These are phyloP conservation scores for Thripadectes ignobilis DNA, from an alignment of 2,797 vertebrate species.

Conservation along the genomic window DNA sequence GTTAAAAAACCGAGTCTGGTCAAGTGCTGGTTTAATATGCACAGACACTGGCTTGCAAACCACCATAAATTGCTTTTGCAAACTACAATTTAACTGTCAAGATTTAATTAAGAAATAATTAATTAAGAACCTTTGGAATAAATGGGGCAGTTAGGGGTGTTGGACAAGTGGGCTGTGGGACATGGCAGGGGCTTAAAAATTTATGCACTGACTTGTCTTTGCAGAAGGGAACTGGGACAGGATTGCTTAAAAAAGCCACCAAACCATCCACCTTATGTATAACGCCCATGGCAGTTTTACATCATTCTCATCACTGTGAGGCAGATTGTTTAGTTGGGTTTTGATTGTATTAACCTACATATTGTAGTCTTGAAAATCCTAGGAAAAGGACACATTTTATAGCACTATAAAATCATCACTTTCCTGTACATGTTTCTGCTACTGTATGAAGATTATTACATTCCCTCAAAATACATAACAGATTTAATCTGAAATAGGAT, in stretches of 20 bases:
- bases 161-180: background rate
- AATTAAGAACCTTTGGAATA: background rate
- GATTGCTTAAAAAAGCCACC: background rate
- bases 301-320: background rate
- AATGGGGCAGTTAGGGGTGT: background rate
- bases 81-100: background rate
- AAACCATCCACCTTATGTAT: background rate
- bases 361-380: background rate
- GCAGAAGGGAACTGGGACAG: background rate
- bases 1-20: constrained; percentile 7
- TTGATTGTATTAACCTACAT: background rate
- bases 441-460: background rate
- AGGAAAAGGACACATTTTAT: background rate
- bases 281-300: background rate
- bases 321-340: background rate
- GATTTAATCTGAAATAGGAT: background rate
- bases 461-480: background rate
- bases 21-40: constrained; percentile 8
- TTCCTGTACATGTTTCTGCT: background rate
- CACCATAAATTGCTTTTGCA: background rate
- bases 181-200: background rate
- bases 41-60: background rate
- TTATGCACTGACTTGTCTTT: background rate
- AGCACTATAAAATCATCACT: background rate
- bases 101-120: constrained; percentile 6